Evolutionary conservation across 2,113 vertebrate species (phyloP), one percentile per base, ranked within the genome.

Genomic region (Eolophus roseicapilla): DNA sequence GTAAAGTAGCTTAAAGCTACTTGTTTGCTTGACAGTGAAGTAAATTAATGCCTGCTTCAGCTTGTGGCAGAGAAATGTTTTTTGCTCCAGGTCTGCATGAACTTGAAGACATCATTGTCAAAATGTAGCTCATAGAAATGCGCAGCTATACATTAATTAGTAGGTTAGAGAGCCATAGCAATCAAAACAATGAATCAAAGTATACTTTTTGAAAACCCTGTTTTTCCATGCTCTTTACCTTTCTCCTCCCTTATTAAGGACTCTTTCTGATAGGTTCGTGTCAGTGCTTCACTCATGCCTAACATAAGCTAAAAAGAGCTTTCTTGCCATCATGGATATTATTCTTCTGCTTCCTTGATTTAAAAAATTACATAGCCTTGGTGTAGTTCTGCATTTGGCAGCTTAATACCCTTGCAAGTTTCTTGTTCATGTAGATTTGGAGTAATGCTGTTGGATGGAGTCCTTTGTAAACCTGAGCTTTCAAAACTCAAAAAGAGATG

Each of bases 11-110:
- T 88, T 93, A 60, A 69, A 90, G 53, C 39, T 92, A 27, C 80
- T 95, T 86, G 76, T 88, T 93, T 88, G 29, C 60, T 83, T 94
- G 80, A 62, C 80, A 84, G 50, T 70, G 57, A 79, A 92, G 53
- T 78, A 90, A 88, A 90, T 90, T 39, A 92, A 68, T 75, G 29
- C 13, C 8, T 92, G 4, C 50, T 74, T 92, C 75, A 53, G 3
- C 39, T 82, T 70, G 46, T 83, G 92, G 78, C 63, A n/a, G 60
- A 63, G 31, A 64, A 73, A 65, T 89, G 64, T 43, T 92, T 85
- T 88, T 81, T 31, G 29, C 47, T 92, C 13, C 46, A 50, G 33
- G 74, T 86, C 55, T 81, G 50, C 47, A 29, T 44, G 76, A 90
- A 71, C 55, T 74, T 50, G 55, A 50, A 77, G 64, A 39, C 21